These are phyloP conservation scores for Eurois occulta DNA, from an alignment of 2,888 invertebrate species.

Conservation along the genomic window DNA sequence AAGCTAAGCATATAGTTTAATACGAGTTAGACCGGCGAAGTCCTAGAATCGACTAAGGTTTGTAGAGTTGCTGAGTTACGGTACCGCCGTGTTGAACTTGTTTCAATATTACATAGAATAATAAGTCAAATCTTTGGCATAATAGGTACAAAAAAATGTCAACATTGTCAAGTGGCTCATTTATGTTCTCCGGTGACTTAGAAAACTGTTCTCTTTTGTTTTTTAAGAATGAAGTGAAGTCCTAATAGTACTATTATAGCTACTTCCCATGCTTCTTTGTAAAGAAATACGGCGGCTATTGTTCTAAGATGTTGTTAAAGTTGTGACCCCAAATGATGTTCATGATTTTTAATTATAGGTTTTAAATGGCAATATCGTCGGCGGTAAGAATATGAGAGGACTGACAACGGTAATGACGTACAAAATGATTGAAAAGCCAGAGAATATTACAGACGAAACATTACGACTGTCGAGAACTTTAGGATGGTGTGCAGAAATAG, in stretches of 20 bases:
- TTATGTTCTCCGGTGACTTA: too few species aligned
- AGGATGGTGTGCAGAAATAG: conserved; percentile 98
- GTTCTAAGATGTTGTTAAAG: background rate
- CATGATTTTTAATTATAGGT: conserved; percentile 84
- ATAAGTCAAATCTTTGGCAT: too few species aligned
- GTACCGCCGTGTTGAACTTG: too few species aligned
- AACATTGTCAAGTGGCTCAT: too few species aligned
- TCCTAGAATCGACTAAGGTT: too few species aligned
- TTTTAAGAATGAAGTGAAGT: too few species aligned
- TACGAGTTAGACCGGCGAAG: too few species aligned
- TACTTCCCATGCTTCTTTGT: background rate
- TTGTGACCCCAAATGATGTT: background rate
- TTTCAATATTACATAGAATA: too few species aligned
- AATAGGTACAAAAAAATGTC: too few species aligned
- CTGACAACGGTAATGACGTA: conserved; percentile 93
- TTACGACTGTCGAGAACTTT: conserved; percentile 93
- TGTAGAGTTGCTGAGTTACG: too few species aligned
- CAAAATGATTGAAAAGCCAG: conserved; percentile 91
- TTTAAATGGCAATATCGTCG: conserved; percentile 95
- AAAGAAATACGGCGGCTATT: background rate
- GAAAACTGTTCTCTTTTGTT: too few species aligned
- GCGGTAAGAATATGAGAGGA: conserved; percentile 95
- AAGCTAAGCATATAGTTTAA: too few species aligned
- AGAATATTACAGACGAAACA: conserved; percentile 93
- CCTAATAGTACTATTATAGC: background rate